Evolutionary conservation across 2,797 vertebrate genomes (phyloP).

Genomic region (Gymnodraco acuticeps): DNA sequence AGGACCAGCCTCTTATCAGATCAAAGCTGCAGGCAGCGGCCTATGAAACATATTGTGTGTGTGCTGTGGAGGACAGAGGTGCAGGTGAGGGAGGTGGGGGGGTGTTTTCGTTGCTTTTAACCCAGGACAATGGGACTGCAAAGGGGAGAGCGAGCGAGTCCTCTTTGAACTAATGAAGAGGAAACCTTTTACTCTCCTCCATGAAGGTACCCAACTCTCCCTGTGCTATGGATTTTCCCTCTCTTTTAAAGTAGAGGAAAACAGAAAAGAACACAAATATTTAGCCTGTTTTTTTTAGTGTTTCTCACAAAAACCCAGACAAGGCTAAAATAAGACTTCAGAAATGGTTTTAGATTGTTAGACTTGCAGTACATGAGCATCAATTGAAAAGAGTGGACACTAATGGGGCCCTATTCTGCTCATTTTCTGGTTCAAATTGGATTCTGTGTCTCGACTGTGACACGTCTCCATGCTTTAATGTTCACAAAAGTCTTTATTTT

Average conservation of each 20-base stretch:
- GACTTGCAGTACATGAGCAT: background rate
- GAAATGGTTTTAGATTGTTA: constrained; percentile 22
- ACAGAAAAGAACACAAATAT: constrained; percentile 18
- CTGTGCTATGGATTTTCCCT: constrained; percentile 37
- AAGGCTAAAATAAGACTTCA: constrained; percentile 15
- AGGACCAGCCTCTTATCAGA: constrained; percentile 89
- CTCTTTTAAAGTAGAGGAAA: constrained; percentile 38
- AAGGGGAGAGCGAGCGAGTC: constrained; percentile 62
- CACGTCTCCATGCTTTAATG: no score
- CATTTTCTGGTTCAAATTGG: no score
- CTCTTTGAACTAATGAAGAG: constrained; percentile 80
- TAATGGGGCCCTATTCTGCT: no score
- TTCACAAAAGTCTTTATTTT: no score
- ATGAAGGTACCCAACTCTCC: constrained; percentile 52
- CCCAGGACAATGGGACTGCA: constrained; percentile 72
- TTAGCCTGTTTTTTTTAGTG: background rate
- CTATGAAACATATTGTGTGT: constrained; percentile 66
- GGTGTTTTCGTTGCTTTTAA: constrained; percentile 80
- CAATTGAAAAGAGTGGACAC: constrained; percentile 5
- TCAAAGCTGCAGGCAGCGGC: constrained; percentile 85
- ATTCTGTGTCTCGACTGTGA: no score
- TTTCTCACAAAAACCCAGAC: constrained; percentile 23
- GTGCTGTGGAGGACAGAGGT: constrained; percentile 65
- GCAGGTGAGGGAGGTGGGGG: constrained; percentile 67
- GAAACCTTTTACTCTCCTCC: constrained; percentile 68